Evolutionary conservation across 53 echinoderm and acorn worm genomes (phyloP), one percentile per base, ranked within the genome.

Genomic region (Hippasteria phrygiana): DNA sequence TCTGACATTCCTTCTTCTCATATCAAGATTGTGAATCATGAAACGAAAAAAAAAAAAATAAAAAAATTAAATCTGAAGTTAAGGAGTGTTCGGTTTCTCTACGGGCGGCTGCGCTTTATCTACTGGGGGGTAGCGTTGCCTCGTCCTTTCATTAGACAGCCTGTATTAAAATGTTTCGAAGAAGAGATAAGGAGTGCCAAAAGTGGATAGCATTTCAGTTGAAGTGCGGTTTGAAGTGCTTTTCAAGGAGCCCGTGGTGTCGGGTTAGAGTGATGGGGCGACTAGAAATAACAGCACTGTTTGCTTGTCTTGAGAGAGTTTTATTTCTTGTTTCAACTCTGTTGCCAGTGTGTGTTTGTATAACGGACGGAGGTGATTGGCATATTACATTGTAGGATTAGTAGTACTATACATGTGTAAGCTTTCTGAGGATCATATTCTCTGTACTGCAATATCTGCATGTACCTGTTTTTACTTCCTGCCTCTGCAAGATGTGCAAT

Each of bases 191-290:
- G 39, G n/a, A 31, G 43, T 40, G 39, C 64, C 26, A 31, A 47
- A 65, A 46, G 64, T 65, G 82, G 66, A 82, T 82, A 38, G 82
- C 66, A 27, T 82, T 82, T 82, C 82, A 64, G 29, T 28, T 82
- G 65, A 64, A 82, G 82, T 64, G 82, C 17, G 28, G 16, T 34
- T 45, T 82, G 63, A 64, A 82, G 82, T 82, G 82, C 43, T 82
- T 42, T 8, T 82, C n/a, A 64, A 82, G 47, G 45, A 66, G 47
- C 82, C 31, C 42, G 46, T 42, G 47, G 82, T 82, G 59, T 78
- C 78, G 38, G 37, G 78, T 78, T 78, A 38, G 59, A 59, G 56
- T 40, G 59, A 78, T 56, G 40, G 37, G 39, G 14, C 46, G 33
- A 24, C 28, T 65, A 50, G 65, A 29, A 43, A 42, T 27, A 42